Evolutionary conservation across 1,140 invertebrate genomes (phyloP).

Genomic region (Drosophila ogumai): DNA sequence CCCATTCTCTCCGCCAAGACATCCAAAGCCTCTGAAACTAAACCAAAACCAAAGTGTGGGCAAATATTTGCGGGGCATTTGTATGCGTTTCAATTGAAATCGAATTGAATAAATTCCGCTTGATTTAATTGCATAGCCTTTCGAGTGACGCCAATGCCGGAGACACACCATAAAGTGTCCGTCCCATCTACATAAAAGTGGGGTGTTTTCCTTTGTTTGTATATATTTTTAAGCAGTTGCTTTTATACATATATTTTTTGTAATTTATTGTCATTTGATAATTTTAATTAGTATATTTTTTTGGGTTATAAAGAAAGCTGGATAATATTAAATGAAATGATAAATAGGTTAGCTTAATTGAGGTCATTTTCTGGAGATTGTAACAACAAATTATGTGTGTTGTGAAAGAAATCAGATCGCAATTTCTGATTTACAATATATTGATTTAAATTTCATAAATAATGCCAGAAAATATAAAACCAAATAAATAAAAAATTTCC

Average conservation of each 20-base stretch:
- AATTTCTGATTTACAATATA: background rate
- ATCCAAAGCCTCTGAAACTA: conserved; percentile 14
- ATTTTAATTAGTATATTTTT: too few relatives aligned
- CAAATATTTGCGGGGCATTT: conserved; percentile 63
- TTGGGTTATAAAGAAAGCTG: background rate
- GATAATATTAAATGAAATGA: background rate
- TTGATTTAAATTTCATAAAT: background rate
- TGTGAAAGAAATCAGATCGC: too few relatives aligned
- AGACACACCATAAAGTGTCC: conserved; percentile 21
- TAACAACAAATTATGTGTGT: too few relatives aligned
- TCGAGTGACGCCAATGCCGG: conserved; percentile 57
- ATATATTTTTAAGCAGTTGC: background rate
- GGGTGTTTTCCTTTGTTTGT: conserved; percentile 6
- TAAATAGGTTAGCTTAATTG: background rate
- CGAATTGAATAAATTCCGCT: conserved; percentile 79
- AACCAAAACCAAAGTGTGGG: conserved; percentile 42
- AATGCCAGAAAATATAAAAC: background rate
- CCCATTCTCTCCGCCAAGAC: conserved; percentile 13
- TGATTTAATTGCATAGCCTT: conserved; percentile 76
- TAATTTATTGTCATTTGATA: background rate
- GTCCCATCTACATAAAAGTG: conserved; percentile 26
- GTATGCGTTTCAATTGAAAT: conserved; percentile 79
- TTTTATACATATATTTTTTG: background rate
- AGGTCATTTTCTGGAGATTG: background rate
- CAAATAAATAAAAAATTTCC: background rate